Evolutionary conservation across 2,797 vertebrate genomes (phyloP).

Genomic region (Clarias fuscus): DNA sequence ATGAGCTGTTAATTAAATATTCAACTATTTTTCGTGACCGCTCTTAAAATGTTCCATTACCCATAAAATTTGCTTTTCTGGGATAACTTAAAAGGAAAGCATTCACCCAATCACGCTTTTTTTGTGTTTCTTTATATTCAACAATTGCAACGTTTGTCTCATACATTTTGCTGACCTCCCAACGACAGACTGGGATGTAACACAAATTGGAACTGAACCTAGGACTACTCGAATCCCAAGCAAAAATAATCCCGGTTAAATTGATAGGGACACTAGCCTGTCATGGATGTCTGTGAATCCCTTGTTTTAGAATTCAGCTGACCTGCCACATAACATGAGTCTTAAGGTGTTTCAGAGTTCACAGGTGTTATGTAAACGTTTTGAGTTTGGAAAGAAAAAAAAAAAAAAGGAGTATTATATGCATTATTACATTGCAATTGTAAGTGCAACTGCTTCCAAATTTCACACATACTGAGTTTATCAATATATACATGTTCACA

Average conservation of each 20-base stretch:
- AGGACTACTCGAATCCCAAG: neutral
- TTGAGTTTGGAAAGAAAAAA: neutral
- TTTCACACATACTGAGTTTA: neutral
- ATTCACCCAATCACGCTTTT: neutral
- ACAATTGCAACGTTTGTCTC: neutral
- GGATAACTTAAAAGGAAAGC: neutral
- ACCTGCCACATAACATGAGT: neutral
- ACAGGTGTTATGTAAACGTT: neutral
- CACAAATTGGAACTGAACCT: neutral
- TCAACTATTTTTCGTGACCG: constrained; percentile 22
- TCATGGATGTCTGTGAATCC: neutral
- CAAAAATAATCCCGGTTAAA: neutral
- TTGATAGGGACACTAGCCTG: neutral
- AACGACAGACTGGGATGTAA: neutral
- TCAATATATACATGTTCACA: constrained; percentile 15
- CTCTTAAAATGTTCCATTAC: neutral
- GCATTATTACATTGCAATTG: neutral
- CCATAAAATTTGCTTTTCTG: neutral
- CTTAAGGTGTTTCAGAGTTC: neutral
- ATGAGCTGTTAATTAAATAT: constrained; percentile 41
- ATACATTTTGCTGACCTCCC: neutral
- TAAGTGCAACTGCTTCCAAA: neutral
- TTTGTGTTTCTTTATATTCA: neutral
- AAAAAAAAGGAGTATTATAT: neutral
- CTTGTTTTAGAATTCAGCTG: neutral